A percentile compares a stretch with the other conserved stretches of the same genome.
Evolutionary conservation across 2,797 vertebrate genomes (phyloP).

Genomic region (Monodelphis domestica): DNA sequence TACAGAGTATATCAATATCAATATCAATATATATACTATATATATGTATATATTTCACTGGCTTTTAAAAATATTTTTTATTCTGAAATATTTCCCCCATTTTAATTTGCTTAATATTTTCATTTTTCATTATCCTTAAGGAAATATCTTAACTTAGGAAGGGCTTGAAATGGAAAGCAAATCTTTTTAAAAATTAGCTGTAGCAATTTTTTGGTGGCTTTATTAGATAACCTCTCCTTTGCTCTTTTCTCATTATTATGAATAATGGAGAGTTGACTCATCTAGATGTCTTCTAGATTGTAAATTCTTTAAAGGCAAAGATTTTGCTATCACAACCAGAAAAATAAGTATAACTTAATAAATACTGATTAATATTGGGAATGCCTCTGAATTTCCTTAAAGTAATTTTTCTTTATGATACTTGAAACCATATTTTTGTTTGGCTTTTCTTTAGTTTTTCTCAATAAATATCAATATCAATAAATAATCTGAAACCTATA

Average conservation of each 20-base stretch:
- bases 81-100: not conserved
- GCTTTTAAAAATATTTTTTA: not conserved
- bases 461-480: too few species aligned
- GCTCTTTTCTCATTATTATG: not conserved
- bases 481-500: not conserved
- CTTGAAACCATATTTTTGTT: not conserved
- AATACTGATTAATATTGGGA: not conserved
- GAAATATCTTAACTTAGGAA: not conserved
- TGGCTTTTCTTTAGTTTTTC: slow-evolving; percentile 15
- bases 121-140: not conserved
- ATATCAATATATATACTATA: too few species aligned
- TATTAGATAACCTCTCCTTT: not conserved
- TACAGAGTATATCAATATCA: not conserved
- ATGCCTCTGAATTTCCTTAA: slow-evolving; percentile 10
- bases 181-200: not conserved
- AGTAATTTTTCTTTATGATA: slow-evolving; percentile 35
- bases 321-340: slow-evolving; percentile 19
- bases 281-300: slow-evolving; percentile 15
- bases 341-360: not conserved
- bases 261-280: not conserved
- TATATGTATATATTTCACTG: not conserved
- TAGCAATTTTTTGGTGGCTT: not conserved
- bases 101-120: not conserved
- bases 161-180: not conserved
- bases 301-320: not conserved